Percentiles rank a stretch among this genome's conserved stretches.
Conservation (phyloP, 2,113 vertebrate genomes). For the Scatophagus argus region DNA sequence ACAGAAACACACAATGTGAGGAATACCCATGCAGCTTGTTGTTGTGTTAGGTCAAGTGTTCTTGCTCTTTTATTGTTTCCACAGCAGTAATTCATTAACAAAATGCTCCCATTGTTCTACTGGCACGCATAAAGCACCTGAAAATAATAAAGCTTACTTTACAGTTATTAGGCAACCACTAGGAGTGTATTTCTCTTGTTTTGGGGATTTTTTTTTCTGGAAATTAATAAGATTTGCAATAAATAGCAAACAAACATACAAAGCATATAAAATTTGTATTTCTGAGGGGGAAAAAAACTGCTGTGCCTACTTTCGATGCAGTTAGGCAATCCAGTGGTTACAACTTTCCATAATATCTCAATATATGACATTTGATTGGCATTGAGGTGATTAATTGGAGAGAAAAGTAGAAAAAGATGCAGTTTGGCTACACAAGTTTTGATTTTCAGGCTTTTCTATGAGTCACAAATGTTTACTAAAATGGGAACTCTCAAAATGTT, state of each 20-base stretch:
- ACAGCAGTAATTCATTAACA: slow-evolving; percentile 26
- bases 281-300: too few species aligned
- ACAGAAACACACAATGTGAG: slow-evolving; percentile 9
- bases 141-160: background rate
- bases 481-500: too few species aligned
- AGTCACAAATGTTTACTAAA: too few species aligned
- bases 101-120: background rate
- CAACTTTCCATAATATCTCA: background rate
- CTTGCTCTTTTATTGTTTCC: background rate
- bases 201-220: background rate
- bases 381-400: background rate
- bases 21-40: slow-evolving; percentile 34
- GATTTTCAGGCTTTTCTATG: background rate
- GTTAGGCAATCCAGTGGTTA: background rate
- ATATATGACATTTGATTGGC: background rate
- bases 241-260: background rate
- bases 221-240: background rate
- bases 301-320: too few species aligned
- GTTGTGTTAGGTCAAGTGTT: background rate
- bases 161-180: background rate
- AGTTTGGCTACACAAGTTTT: background rate
- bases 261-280: background rate
- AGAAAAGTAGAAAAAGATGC: background rate
- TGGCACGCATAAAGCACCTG: background rate
- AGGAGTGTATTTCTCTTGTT: background rate